These are phyloP conservation scores for Crotalus tigris DNA, from an alignment of 2,113 vertebrate genomes.

Conservation along the genomic window DNA sequence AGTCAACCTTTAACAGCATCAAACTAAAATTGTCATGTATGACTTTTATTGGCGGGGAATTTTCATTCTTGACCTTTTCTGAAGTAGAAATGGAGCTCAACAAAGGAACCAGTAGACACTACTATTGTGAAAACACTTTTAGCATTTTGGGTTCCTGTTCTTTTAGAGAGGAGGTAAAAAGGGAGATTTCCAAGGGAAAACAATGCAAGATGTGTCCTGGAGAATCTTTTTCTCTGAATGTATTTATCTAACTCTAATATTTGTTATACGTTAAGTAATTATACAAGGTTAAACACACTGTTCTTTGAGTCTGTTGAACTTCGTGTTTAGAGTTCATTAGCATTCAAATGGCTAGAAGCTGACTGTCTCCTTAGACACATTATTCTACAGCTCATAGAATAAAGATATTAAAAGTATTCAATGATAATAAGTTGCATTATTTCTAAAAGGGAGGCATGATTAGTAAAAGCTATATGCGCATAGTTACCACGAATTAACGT, in stretches of 20 bases:
- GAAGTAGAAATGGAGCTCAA: background rate
- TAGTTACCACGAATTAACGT: background rate
- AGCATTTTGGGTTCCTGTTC: background rate
- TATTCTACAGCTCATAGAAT: conserved; percentile 9
- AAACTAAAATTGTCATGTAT: background rate
- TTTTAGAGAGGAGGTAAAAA: background rate
- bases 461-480: background rate
- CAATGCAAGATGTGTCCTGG: accelerated
- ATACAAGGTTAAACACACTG: conserved; percentile 16
- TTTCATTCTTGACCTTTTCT: background rate
- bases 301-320: conserved; percentile 20
- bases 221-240: background rate
- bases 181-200: background rate
- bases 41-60: background rate
- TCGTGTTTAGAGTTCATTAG: conserved; percentile 43
- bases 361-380: conserved; percentile 40
- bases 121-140: background rate
- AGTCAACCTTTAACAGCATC: background rate
- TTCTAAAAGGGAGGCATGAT: conserved; percentile 33
- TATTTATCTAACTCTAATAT: background rate
- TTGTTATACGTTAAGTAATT: background rate
- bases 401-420: conserved; percentile 35
- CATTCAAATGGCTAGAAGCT: conserved; percentile 43
- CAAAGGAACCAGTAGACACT: background rate
- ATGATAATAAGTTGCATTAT: conserved; percentile 15